phyloP scores from a whole-genome alignment of 64 coral and sea anemone species.

The Porites australiensis region DNA sequence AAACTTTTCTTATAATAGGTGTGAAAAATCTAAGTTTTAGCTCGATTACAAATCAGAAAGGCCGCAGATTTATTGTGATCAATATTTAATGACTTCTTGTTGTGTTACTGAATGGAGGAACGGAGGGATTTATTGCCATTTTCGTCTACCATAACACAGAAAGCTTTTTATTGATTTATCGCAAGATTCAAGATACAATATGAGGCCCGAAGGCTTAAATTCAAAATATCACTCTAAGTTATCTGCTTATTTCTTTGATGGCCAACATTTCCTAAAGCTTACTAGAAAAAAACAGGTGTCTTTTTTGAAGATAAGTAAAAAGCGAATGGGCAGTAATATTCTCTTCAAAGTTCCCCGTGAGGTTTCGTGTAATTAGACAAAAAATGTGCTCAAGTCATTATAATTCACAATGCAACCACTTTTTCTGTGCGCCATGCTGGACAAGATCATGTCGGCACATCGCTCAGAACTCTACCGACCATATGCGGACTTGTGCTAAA shows the following conservation, averaged over 20 bases:
- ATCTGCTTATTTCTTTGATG: neutral
- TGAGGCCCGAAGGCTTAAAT: neutral
- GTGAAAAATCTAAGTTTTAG: neutral
- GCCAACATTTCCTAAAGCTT: neutral
- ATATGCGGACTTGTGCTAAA: neutral
- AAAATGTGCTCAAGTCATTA: neutral
- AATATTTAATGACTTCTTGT: slow-evolving; percentile 23
- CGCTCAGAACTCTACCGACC: neutral
- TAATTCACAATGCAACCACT: neutral
- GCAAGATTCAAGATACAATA: neutral
- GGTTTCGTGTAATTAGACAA: slow-evolving; percentile 39
- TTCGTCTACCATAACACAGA: neutral
- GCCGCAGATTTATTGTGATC: neutral
- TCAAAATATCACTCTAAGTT: neutral
- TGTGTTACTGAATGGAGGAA: neutral
- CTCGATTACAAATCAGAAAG: neutral
- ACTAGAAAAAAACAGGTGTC: neutral
- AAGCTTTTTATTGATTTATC: neutral
- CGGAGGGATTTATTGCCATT: neutral
- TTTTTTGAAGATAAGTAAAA: neutral
- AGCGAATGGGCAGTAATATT: neutral
- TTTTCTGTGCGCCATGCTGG: neutral
- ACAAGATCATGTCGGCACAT: neutral
- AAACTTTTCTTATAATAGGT: neutral
- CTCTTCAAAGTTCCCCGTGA: slow-evolving; percentile 2